phyloP scores from a whole-genome alignment of 2,113 vertebrate genomes.

The Ramphastos sulfuratus region DNA sequence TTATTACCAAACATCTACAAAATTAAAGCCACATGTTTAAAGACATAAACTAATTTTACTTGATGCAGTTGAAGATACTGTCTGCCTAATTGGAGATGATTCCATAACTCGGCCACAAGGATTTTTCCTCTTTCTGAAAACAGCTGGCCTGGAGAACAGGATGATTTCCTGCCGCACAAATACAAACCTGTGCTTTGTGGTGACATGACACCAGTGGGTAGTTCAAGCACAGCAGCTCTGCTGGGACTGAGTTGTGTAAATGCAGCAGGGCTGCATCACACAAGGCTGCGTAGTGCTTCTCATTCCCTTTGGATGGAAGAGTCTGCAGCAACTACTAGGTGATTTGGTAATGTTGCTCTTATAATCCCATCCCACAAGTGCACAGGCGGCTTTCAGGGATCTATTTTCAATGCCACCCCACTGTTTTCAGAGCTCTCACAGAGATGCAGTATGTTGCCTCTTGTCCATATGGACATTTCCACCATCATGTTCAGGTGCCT shows the following conservation, averaged over 20 bases:
- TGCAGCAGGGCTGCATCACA: background rate
- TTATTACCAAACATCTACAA: background rate
- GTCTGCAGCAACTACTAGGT: background rate
- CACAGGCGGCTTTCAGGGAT: background rate
- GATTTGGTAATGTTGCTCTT: background rate
- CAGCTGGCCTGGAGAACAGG: background rate
- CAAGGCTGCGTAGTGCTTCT: background rate
- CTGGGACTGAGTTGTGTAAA: background rate
- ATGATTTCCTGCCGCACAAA: background rate
- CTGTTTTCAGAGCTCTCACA: background rate
- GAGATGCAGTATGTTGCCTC: background rate
- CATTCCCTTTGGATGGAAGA: background rate
- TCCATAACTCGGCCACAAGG: background rate
- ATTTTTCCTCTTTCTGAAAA: background rate
- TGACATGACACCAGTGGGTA: background rate
- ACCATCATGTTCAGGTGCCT: background rate
- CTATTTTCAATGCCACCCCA: background rate
- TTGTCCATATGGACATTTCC: background rate
- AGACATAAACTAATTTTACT: background rate
- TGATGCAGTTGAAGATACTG: background rate
- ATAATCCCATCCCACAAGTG: background rate
- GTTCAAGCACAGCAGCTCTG: background rate
- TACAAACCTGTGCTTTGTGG: background rate
- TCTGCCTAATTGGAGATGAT: background rate
- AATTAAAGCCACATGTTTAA: background rate